Base-by-base conservation (phyloP, 2,888 invertebrate genomes). In the Melikaiella ostensackeni region DNA sequence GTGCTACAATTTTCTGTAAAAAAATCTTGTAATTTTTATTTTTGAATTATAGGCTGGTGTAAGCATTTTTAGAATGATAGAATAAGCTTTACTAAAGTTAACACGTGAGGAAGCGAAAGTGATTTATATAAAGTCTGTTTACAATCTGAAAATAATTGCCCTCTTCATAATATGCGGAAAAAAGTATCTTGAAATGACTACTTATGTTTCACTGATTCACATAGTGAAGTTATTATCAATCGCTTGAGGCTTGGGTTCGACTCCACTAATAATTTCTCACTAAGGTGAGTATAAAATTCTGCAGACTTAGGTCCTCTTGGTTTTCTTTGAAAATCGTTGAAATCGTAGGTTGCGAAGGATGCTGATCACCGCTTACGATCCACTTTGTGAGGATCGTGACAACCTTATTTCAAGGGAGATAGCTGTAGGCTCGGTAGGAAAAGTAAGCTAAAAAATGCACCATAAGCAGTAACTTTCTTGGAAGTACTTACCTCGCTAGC, bases 401-500 rank as follows among this genome's bases (percentile, higher is more conserved):
- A 70, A 70, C 30, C 50, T 70, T 70, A 70, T 70, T 70, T 50
- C 46, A 70, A 33, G 46, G 27, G 50, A 30, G 24, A 50, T 50
- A 50, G 30, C 50, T 30, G n/a, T 30, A n/a, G 30, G 50, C 62
- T n/a, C 19, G 46, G 13, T 30, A 50, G 30, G 30, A 70, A 27
- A 70, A 70, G 50, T 64, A 64, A 70, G 13, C 27, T 42, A 30
- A 21, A 27, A 38, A n/a, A 70, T 64, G 5, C 30, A 30, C 27
- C 30, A 70, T 50, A 50, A 70, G 70, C 27, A 70, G 70, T 30
- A 27, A 70, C 50, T 70, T 70, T 70, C 70, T 70, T 57, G 42
- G 55, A 42, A 35, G 64, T 33, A 83, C 91, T 91, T 82, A 91
- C 91, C 89, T 91, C 91, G 80, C 87, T 86, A 76, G 89, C 87